Conservation (phyloP, 2,113 vertebrate species). For the Nothobranchius furzeri region DNA sequence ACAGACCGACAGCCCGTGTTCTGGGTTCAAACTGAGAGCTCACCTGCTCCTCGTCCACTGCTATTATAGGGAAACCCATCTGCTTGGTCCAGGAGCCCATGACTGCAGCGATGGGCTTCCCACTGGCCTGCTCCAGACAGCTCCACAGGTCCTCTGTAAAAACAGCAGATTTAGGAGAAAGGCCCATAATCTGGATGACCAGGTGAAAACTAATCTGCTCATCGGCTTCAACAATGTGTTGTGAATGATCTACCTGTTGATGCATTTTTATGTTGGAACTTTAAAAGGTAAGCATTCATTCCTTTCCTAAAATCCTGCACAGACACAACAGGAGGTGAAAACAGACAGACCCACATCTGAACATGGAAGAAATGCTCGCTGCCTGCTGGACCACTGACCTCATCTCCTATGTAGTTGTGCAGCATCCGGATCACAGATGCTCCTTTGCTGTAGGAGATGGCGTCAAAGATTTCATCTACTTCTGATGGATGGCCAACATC, state of each 20-base stretch:
- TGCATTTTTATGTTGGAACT: constrained; percentile 97
- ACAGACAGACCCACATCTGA: neutral
- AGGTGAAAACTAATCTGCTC: neutral
- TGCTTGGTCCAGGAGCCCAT: constrained; percentile 99
- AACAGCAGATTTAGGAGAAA: neutral
- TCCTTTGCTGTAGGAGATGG: constrained; percentile 99
- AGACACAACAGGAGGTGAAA: constrained; percentile 23
- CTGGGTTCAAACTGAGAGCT: neutral
- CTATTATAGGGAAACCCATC: constrained; percentile 97
- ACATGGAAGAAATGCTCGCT: neutral
- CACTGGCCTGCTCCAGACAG: constrained; percentile 93
- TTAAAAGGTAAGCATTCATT: constrained; percentile 95
- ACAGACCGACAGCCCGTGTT: neutral
- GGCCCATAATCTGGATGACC: neutral
- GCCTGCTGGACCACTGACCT: constrained; percentile 77
- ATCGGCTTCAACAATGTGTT: no score
- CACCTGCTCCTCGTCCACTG: constrained; percentile 94
- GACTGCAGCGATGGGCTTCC: constrained; percentile 93
- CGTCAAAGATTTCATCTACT: constrained; percentile 98
- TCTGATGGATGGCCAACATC: constrained; percentile 96
- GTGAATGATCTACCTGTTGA: constrained; percentile 86
- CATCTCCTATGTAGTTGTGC: constrained; percentile 95
- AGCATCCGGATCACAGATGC: constrained; percentile 98
- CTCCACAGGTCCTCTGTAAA: constrained; percentile 94
- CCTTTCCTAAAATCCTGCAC: constrained; percentile 96